Base-by-base conservation (phyloP, 64 coral and sea anemone genomes). In the Actinia equina region DNA sequence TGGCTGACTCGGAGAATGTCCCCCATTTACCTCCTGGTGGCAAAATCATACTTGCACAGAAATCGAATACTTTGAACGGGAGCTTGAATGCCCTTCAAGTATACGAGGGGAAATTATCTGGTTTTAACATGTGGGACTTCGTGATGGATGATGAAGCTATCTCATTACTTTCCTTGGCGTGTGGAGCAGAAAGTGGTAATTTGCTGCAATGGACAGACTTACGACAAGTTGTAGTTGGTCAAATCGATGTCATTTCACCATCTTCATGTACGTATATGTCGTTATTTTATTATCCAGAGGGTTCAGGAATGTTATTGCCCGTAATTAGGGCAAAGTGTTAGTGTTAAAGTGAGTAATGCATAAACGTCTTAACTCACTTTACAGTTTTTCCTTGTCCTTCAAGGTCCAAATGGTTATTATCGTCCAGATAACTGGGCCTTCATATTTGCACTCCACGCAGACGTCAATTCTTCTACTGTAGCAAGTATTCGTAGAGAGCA, bases 111-210 rank as follows among this genome's bases (percentile, higher is more conserved):
- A 60, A 82, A 55, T 59, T 90, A 17, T 76, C 89, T 71, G 52
- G 25, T 43, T 90, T 90, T 58, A 90, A 90, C 45, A 77, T 90
- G 81, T 84, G 80, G 81, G 46, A 90, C 52, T 14, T 43, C 12
- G 17, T 45, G 5, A 22, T 90, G 23, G 20, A 46, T 3, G 22
- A 76, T 1, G 44, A 64, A 20, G 22, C 18, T 9, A 25, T 61
- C 9, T 14, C 44, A 4, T 7, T 77, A 44, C 46, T 90, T 3
- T 13, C 64, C 15, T 41, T 30, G 52, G 12, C 44, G 17, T 90
- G 89, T 76, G 30, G 63, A 41, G 20, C 20, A 26, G 63, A 77
- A 4, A 56, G 22, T 37, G 89, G 89, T 26, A 85, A 90, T 59
- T 56, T 90, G 46, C 18, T 90, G 12, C n/a, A 37, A 19, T 90